These are phyloP conservation scores for Pelecanus crispus DNA, from an alignment of 2,113 vertebrate species.

Conservation along the genomic window DNA sequence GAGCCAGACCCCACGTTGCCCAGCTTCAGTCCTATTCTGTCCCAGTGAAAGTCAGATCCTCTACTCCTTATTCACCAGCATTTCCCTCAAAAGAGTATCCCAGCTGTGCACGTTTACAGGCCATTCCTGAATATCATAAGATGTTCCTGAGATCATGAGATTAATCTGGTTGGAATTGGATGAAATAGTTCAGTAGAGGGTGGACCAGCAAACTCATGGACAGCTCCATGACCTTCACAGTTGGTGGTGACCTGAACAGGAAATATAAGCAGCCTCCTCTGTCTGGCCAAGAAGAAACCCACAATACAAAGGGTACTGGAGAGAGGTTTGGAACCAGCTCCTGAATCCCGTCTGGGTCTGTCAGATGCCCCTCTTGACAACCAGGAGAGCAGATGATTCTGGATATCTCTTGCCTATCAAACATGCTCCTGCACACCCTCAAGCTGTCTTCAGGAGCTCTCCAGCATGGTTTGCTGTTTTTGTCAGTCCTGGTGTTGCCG, in stretches of 20 bases:
- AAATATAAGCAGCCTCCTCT: background rate
- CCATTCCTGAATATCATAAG: background rate
- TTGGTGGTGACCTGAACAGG: background rate
- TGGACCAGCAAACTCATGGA: background rate
- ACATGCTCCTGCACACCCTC: rapidly evolving
- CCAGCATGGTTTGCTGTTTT: background rate
- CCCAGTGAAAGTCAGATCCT: background rate
- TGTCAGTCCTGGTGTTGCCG: background rate
- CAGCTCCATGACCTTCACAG: background rate
- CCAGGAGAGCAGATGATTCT: background rate
- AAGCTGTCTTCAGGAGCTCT: background rate
- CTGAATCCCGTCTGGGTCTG: background rate
- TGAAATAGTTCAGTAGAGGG: background rate
- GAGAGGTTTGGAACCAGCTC: background rate
- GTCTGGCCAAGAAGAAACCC: background rate
- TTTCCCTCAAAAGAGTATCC: background rate
- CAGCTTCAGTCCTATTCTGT: background rate
- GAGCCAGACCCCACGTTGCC: background rate
- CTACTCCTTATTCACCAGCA: background rate
- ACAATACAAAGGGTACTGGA: background rate
- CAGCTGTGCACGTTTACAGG: background rate
- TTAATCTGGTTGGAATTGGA: background rate
- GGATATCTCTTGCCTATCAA: background rate
- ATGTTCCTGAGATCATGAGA: background rate
- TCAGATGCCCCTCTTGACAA: background rate